Conservation (phyloP, 2,113 vertebrate genomes). For the Arothron firmamentum region DNA sequence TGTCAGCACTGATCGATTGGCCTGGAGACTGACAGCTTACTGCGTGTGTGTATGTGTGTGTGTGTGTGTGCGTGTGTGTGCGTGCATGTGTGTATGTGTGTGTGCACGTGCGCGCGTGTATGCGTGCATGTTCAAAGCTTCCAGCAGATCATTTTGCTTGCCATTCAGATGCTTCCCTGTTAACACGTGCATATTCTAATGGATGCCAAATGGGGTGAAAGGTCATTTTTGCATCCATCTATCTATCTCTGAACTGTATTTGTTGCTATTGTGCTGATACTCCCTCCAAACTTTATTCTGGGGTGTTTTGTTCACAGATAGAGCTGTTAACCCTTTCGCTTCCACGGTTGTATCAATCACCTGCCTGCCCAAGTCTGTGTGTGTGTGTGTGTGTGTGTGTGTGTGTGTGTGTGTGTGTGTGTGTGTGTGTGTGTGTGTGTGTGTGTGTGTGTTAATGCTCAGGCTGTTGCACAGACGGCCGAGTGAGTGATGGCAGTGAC, state of each 20-base stretch:
- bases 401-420: background rate
- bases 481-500: slow-evolving; percentile 70
- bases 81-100: slow-evolving; percentile 9
- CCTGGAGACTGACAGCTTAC: slow-evolving; percentile 59
- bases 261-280: background rate
- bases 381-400: slow-evolving; percentile 4
- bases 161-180: slow-evolving; percentile 30
- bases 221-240: too few relatives aligned
- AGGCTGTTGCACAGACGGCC: slow-evolving; percentile 26
- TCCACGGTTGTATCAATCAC: slow-evolving; percentile 59
- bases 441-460: slow-evolving; percentile 22
- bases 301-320: background rate
- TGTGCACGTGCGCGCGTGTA: too few relatives aligned
- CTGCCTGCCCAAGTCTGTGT: slow-evolving; percentile 17
- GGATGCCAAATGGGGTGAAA: too few relatives aligned
- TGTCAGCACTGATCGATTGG: slow-evolving; percentile 68
- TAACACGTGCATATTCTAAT: slow-evolving; percentile 2
- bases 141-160: slow-evolving; percentile 26
- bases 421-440: slow-evolving; percentile 4
- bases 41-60: slow-evolving; percentile 26
- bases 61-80: slow-evolving; percentile 3
- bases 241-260: background rate
- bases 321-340: slow-evolving; percentile 36
- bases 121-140: slow-evolving; percentile 9
- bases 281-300: slow-evolving; percentile 20